Percentiles rank a stretch among this genome's conserved stretches.
Evolutionary conservation across 2,797 vertebrate genomes (phyloP).

Genomic region (Clarias fuscus): DNA sequence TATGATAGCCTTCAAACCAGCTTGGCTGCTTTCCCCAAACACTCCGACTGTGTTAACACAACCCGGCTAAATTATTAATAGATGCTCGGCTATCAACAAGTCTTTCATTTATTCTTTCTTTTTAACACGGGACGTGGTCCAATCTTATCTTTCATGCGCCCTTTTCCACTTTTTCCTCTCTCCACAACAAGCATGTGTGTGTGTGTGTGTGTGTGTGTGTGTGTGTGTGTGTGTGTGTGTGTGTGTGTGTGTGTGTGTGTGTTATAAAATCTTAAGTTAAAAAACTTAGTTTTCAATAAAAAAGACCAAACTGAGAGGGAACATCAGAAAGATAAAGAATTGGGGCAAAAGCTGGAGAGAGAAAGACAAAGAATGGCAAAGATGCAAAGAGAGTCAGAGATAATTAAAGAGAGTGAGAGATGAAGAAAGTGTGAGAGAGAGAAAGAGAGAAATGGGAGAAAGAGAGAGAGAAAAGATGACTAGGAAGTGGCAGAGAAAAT

Average conservation of each 20-base stretch:
- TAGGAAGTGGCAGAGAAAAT: neutral
- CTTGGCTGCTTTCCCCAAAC: slow-evolving; percentile 1
- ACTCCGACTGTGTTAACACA: slow-evolving; percentile 11
- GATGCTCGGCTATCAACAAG: neutral
- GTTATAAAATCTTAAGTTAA: neutral
- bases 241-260: neutral
- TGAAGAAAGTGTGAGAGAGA: neutral
- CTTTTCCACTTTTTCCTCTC: neutral
- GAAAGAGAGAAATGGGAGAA: neutral
- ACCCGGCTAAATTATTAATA: slow-evolving; percentile 12
- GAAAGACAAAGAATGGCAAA: neutral
- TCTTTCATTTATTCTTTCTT: neutral
- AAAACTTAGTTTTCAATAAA: neutral
- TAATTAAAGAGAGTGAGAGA: neutral
- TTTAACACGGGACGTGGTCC: neutral
- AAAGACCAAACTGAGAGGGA: neutral
- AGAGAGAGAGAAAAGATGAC: neutral
- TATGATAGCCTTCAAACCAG: slow-evolving; percentile 27
- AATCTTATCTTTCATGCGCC: neutral
- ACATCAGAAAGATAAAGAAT: neutral
- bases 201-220: neutral
- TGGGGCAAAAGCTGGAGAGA: neutral
- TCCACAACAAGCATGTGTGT: too few species aligned
- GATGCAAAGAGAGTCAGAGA: neutral
- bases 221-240: neutral